phyloP scores from a whole-genome alignment of 1,140 invertebrate genomes.

The Drosophila grimshawi region DNA sequence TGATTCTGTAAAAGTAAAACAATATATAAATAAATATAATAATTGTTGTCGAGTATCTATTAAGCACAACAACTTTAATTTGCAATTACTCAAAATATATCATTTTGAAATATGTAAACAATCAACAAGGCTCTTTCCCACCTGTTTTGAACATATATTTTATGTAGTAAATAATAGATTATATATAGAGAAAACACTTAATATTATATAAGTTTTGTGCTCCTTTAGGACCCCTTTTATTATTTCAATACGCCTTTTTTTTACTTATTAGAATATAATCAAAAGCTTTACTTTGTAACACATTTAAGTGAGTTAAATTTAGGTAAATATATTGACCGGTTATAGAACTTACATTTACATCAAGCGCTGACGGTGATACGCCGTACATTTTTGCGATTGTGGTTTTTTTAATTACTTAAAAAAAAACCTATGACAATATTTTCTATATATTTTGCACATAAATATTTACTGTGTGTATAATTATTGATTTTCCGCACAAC shows the following conservation, averaged over 20 bases:
- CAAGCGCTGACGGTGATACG: slow-evolving; percentile 31
- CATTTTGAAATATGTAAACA: not conserved
- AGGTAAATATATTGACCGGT: not conserved
- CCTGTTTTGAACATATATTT: not conserved
- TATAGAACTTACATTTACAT: slow-evolving; percentile 39
- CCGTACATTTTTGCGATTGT: slow-evolving; percentile 32
- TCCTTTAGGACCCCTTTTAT: not conserved
- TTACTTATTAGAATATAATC: no score
- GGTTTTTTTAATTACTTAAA: slow-evolving; percentile 13
- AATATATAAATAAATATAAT: not conserved
- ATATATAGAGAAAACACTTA: not conserved
- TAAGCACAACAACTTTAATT: no score
- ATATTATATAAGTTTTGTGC: not conserved
- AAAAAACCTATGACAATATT: slow-evolving; percentile 5
- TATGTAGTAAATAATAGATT: not conserved
- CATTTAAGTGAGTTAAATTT: no score
- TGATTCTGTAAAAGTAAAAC: slow-evolving; percentile 56
- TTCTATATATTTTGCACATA: slow-evolving; percentile 8
- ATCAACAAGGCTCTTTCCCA: not conserved
- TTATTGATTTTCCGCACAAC: slow-evolving; percentile 21
- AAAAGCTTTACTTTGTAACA: no score
- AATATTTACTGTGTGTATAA: slow-evolving; percentile 3
- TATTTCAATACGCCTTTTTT: no score
- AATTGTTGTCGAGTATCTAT: no score
- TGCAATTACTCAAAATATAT: no score